Conservation (phyloP, 1,140 invertebrate species). For the Coenobita brevimanus region DNA sequence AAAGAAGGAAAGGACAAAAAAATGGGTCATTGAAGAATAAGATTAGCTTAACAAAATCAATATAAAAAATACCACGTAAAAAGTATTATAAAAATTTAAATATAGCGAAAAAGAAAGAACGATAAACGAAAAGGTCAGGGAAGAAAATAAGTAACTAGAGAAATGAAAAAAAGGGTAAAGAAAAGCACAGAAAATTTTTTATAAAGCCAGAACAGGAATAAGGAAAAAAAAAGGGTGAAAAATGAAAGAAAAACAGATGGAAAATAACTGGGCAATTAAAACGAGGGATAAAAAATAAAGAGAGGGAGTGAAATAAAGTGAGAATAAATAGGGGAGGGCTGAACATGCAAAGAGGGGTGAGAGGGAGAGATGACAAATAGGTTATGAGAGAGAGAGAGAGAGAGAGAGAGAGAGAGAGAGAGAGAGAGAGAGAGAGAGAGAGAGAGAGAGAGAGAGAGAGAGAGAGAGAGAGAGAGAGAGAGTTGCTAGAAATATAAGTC, state of each 20-base stretch:
- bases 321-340: too few relatives aligned
- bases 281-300: too few relatives aligned
- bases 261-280: too few relatives aligned
- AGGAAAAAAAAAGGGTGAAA: too few relatives aligned
- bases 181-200: too few relatives aligned
- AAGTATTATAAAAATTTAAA: too few relatives aligned
- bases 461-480: background rate
- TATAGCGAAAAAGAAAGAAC: background rate
- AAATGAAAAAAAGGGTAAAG: background rate
- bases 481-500: background rate
- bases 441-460: background rate
- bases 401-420: background rate
- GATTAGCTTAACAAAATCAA: too few relatives aligned
- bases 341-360: background rate
- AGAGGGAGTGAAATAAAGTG: background rate
- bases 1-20: too few relatives aligned
- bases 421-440: slow-evolving; percentile 14
- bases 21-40: too few relatives aligned
- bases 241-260: too few relatives aligned
- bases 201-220: background rate
- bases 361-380: background rate
- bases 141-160: background rate
- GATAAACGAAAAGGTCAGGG: background rate
- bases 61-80: too few relatives aligned
- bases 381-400: too few relatives aligned